These are phyloP conservation scores for Peribatodes rhomboidaria DNA, from an alignment of 2,888 invertebrate genomes.

Conservation along the genomic window DNA sequence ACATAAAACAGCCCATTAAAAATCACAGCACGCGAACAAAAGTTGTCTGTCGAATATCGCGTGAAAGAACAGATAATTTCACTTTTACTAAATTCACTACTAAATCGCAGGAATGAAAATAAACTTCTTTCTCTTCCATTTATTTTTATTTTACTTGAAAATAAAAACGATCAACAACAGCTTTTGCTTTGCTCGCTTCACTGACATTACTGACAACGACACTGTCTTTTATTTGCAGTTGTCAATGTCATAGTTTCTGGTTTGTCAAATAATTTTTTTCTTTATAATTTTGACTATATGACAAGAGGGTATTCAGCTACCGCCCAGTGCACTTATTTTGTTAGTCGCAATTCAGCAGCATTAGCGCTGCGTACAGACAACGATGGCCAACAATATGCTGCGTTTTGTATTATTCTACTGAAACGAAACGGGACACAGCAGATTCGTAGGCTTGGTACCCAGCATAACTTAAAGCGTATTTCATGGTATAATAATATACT, in stretches of 20 bases:
- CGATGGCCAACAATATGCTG: too few species aligned
- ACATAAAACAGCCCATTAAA: slow-evolving; percentile 27
- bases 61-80: slow-evolving; percentile 6
- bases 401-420: too few species aligned
- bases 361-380: too few species aligned
- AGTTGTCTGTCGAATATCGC: background rate
- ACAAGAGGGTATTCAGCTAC: background rate
- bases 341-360: too few species aligned
- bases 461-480: too few species aligned
- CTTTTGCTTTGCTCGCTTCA: background rate
- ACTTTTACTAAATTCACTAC: slow-evolving; percentile 10
- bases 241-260: slow-evolving; percentile 26
- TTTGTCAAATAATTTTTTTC: background rate
- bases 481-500: too few species aligned
- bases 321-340: too few species aligned
- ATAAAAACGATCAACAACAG: slow-evolving; percentile 18
- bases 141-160: slow-evolving; percentile 7
- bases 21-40: slow-evolving; percentile 8
- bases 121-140: slow-evolving; percentile 5
- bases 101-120: background rate
- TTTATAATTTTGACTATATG: background rate
- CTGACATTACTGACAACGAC: slow-evolving; percentile 21
- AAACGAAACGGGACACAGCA: too few species aligned
- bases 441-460: too few species aligned
- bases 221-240: slow-evolving; percentile 6